Conservation (phyloP, 2,113 vertebrate genomes). For the Pedetes capensis region DNA sequence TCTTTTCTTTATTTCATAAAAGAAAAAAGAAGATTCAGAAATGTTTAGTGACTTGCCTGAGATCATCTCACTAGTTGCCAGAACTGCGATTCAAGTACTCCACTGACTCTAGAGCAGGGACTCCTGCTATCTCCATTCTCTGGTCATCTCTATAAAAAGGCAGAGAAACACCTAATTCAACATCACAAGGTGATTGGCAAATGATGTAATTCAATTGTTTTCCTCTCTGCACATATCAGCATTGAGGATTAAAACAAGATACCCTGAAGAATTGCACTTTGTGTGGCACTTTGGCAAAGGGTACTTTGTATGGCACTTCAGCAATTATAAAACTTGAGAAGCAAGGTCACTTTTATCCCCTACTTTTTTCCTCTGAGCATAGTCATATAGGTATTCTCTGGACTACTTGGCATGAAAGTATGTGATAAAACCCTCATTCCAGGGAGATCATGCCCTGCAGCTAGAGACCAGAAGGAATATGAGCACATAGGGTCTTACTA, state of each 20-base stretch:
- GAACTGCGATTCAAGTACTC: not conserved
- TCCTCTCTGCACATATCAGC: not conserved
- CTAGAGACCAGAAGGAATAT: not conserved
- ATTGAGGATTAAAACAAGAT: not conserved
- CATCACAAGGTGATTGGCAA: not conserved
- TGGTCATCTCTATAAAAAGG: not conserved
- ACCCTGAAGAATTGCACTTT: no score
- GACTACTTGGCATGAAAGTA: not conserved
- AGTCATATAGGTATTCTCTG: not conserved
- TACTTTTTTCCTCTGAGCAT: not conserved
- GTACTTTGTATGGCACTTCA: not conserved
- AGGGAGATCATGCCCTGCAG: not conserved
- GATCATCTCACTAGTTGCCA: accelerated
- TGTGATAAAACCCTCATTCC: not conserved
- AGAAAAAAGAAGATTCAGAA: not conserved
- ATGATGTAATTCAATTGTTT: not conserved
- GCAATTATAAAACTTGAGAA: not conserved
- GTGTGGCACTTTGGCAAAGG: not conserved
- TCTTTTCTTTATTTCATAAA: not conserved
- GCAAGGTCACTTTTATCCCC: not conserved
- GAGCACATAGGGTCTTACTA: not conserved
- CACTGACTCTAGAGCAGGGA: not conserved
- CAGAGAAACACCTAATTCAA: not conserved
- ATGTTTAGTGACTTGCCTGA: not conserved
- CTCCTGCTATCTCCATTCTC: not conserved